Evolutionary conservation across 2,888 invertebrate species (phyloP).

Genomic region (Caenorhabditis sp.): DNA sequence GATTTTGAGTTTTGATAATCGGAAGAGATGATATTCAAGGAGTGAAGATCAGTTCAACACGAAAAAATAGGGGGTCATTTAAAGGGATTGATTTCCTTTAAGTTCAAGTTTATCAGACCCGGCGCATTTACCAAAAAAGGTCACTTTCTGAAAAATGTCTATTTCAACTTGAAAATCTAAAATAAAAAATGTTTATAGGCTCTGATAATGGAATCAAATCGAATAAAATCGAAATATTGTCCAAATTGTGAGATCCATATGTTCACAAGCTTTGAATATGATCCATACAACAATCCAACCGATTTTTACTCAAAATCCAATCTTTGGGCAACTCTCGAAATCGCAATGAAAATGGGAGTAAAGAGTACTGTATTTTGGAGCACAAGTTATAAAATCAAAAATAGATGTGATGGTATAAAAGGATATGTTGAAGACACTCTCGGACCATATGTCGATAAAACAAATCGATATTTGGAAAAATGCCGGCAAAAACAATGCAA

Average conservation of each 20-base stretch:
- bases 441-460: constrained; percentile 37
- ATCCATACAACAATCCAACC: constrained; percentile 43
- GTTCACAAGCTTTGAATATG: constrained; percentile 65
- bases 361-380: constrained; percentile 59
- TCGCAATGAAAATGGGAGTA: constrained; percentile 50
- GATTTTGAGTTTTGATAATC: too few species aligned
- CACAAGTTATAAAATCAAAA: constrained; percentile 42
- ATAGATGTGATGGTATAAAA: constrained; percentile 42
- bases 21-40: too few species aligned
- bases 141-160: background rate
- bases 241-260: constrained; percentile 42
- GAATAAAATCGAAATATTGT: constrained; percentile 28
- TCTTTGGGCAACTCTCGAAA: constrained; percentile 40
- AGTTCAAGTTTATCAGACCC: too few species aligned
- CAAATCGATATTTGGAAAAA: constrained; percentile 17
- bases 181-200: constrained; percentile 27
- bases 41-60: too few species aligned
- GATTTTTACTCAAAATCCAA: constrained; percentile 40
- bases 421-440: constrained; percentile 39
- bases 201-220: constrained; percentile 28
- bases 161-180: background rate
- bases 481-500: constrained; percentile 23
- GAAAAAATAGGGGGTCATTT: too few species aligned
- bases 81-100: too few species aligned
- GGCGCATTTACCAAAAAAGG: too few species aligned